A percentile compares a stretch with the other conserved stretches of the same genome.
These are phyloP conservation scores for Pyrocoelia pectoralis DNA, from an alignment of 2,888 invertebrate genomes.

Conservation along the genomic window DNA sequence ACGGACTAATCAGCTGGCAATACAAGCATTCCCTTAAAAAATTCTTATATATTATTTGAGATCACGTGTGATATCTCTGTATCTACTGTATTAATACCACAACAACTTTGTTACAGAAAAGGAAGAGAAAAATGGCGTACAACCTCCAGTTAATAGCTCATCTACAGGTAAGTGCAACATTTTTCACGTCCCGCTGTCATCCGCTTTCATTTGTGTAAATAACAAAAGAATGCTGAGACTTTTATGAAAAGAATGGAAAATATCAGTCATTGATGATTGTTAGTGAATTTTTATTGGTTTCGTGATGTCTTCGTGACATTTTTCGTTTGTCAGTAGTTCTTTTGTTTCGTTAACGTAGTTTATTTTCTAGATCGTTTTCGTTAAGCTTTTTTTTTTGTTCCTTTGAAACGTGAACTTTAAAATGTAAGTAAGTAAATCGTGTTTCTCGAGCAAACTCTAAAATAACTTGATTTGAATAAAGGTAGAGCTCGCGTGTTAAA, in stretches of 20 bases:
- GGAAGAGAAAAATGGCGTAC: neutral
- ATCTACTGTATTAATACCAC: neutral
- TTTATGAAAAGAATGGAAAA: constrained; percentile 15
- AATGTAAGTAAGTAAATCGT: constrained; percentile 16
- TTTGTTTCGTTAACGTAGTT: constrained; percentile 28
- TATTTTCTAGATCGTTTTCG: constrained; percentile 17
- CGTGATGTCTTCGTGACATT: constrained; percentile 34
- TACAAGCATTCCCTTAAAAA: no score
- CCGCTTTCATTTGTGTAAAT: constrained; percentile 15
- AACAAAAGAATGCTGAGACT: constrained; percentile 24
- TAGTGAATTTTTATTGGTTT: constrained; percentile 32
- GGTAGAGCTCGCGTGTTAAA: constrained; percentile 38
- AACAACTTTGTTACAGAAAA: neutral
- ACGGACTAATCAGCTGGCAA: no score
- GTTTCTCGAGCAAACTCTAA: constrained; percentile 28
- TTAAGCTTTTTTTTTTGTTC: neutral
- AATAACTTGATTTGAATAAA: constrained; percentile 41
- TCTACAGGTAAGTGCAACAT: constrained; percentile 7
- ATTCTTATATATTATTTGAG: no score
- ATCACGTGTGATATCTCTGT: no score
- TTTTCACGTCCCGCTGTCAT: constrained; percentile 21
- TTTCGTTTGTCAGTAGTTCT: constrained; percentile 23
- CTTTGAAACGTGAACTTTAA: constrained; percentile 1
- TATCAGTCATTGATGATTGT: constrained; percentile 22
- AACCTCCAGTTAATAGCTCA: neutral